Evolutionary conservation across 2,113 vertebrate species (phyloP).

Genomic region (Pipa parva): DNA sequence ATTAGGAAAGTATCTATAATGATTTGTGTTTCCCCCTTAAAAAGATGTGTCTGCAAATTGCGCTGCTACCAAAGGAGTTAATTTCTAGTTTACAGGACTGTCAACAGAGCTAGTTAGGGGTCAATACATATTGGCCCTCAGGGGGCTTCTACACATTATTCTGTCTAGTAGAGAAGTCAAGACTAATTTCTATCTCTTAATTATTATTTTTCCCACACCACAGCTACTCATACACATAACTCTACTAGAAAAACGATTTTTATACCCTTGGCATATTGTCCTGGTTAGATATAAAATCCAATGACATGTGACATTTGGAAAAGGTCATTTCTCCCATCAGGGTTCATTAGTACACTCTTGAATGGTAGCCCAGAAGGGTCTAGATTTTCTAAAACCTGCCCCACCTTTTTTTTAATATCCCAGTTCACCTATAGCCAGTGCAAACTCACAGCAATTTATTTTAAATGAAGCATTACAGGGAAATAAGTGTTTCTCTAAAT

Average conservation of each 20-base stretch:
- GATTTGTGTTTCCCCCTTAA: no score
- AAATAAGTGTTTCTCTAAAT: no score
- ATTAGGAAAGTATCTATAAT: no score
- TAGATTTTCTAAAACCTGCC: slow-evolving; percentile 37
- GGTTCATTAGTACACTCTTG: slow-evolving; percentile 73
- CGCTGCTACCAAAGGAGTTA: no score
- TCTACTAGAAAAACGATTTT: slow-evolving; percentile 94
- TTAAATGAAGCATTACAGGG: no score
- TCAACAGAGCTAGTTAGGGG: no score
- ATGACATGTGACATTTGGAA: slow-evolving; percentile 99
- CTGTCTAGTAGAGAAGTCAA: slow-evolving; percentile 7
- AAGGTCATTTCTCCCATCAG: slow-evolving; percentile 94
- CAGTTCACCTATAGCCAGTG: background rate
- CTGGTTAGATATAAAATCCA: slow-evolving; percentile 97
- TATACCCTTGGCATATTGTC: slow-evolving; percentile 98
- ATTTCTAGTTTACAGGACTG: no score
- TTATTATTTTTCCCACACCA: slow-evolving; percentile 51
- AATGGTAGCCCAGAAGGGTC: slow-evolving; percentile 51
- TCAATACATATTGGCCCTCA: slow-evolving; percentile 1
- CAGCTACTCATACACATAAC: slow-evolving; percentile 66
- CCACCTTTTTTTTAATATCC: slow-evolving; percentile 27
- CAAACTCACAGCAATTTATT: background rate
- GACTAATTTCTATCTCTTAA: slow-evolving; percentile 50
- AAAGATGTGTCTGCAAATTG: no score
- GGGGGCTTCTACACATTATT: slow-evolving; percentile 12